phyloP scores from a whole-genome alignment of 2,888 invertebrate genomes.

The Cotesia congregata region DNA sequence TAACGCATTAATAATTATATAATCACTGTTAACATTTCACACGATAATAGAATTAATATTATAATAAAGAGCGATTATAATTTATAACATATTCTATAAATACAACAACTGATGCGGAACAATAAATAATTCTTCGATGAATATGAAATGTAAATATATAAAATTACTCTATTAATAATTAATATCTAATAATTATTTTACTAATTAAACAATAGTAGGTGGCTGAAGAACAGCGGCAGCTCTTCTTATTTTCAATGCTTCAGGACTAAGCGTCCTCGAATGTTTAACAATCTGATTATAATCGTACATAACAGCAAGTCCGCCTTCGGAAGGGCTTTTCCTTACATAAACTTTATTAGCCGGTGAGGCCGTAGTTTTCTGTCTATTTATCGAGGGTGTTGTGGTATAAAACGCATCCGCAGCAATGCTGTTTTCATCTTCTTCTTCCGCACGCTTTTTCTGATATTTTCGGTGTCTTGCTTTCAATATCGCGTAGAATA shows the following conservation, averaged over 20 bases:
- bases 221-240: slow-evolving; percentile 91
- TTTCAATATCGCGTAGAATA: slow-evolving; percentile 58
- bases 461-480: slow-evolving; percentile 60
- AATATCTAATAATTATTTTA: slow-evolving; percentile 3
- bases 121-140: background rate
- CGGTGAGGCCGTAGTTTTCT: slow-evolving; percentile 38
- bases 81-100: no score
- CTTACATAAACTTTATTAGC: slow-evolving; percentile 40
- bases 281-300: slow-evolving; percentile 65
- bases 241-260: slow-evolving; percentile 90
- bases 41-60: background rate
- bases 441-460: slow-evolving; percentile 54
- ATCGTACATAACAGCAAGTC: slow-evolving; percentile 65
- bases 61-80: background rate
- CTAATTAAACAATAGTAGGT: slow-evolving; percentile 83
- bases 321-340: slow-evolving; percentile 55
- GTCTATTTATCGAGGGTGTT: slow-evolving; percentile 45
- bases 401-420: slow-evolving; percentile 64
- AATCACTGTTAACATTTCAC: background rate
- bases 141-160: background rate
- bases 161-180: background rate
- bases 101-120: background rate
- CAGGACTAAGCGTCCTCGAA: slow-evolving; percentile 74
- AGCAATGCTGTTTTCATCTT: slow-evolving; percentile 66
- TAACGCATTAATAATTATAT: background rate